Evolutionary conservation across 2,113 vertebrate genomes (phyloP).

Genomic region (Neodontobutis hainanensis): DNA sequence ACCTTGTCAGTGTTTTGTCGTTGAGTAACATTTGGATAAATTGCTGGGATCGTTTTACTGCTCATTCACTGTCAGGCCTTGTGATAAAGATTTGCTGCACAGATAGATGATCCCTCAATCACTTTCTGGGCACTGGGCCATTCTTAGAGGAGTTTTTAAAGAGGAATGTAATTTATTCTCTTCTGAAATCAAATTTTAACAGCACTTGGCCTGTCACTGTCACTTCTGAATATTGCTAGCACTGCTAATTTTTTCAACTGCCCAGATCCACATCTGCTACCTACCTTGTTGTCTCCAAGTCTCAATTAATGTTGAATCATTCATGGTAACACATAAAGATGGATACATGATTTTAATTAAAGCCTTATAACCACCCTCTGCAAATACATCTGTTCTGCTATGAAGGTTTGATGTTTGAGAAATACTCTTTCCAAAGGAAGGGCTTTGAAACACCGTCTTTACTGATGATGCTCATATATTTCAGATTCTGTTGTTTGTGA

Average conservation of each 20-base stretch:
- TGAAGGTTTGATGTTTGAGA: not conserved
- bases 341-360: not conserved
- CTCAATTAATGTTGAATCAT: slow-evolving; percentile 5
- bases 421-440: slow-evolving; percentile 1
- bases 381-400: not conserved
- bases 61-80: slow-evolving; percentile 38
- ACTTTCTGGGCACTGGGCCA: slow-evolving; percentile 29
- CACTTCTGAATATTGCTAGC: slow-evolving; percentile 21
- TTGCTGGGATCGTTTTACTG: slow-evolving; percentile 35
- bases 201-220: slow-evolving; percentile 26
- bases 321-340: not conserved
- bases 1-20: slow-evolving; percentile 60
- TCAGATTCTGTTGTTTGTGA: slow-evolving; percentile 7
- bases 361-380: not conserved
- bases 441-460: not conserved
- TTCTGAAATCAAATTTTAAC: slow-evolving; percentile 43
- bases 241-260: slow-evolving; percentile 3
- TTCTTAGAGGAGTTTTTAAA: slow-evolving; percentile 50
- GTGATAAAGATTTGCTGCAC: slow-evolving; percentile 50
- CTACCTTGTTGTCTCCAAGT: not conserved
- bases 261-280: slow-evolving; percentile 2
- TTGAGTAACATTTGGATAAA: slow-evolving; percentile 46
- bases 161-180: slow-evolving; percentile 43
- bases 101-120: slow-evolving; percentile 51
- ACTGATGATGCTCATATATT: not conserved